These are phyloP conservation scores for Anolis sagrei DNA, from an alignment of 2,113 vertebrate species.

Conservation along the genomic window DNA sequence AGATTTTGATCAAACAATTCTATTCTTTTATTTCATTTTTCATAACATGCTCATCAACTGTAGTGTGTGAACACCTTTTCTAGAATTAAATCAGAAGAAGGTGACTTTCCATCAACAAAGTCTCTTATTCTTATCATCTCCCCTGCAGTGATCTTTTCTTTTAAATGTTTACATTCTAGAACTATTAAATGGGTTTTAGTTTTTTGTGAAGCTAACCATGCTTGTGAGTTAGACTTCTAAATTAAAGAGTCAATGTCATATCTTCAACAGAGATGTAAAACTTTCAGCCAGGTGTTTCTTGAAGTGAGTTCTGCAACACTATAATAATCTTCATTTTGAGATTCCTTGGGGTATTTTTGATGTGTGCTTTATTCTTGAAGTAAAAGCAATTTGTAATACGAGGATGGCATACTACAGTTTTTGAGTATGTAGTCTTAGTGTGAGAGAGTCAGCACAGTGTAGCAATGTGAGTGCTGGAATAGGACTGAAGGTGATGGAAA, in stretches of 20 bases:
- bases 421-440: too few species aligned
- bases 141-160: neutral
- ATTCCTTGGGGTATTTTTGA: slow-evolving; percentile 14
- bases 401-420: slow-evolving; percentile 5
- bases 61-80: slow-evolving; percentile 23
- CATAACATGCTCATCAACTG: neutral
- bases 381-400: slow-evolving; percentile 22
- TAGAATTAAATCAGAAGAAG: slow-evolving; percentile 8
- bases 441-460: too few species aligned
- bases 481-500: too few species aligned
- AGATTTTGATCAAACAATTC: neutral
- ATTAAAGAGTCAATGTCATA: neutral
- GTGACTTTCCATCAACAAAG: slow-evolving; percentile 1
- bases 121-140: slow-evolving; percentile 16
- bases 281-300: slow-evolving; percentile 6
- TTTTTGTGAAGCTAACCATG: slow-evolving; percentile 29
- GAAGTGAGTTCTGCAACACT: slow-evolving; percentile 29
- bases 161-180: slow-evolving; percentile 9
- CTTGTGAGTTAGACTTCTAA: neutral
- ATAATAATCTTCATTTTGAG: neutral
- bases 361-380: slow-evolving; percentile 30
- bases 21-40: slow-evolving; percentile 27
- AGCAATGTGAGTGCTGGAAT: too few species aligned
- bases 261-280: neutral
- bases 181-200: slow-evolving; percentile 7